Percentiles rank a stretch among this genome's conserved stretches.
Evolutionary conservation across 2,888 invertebrate species (phyloP).

Genomic region (Atrina japonica): DNA sequence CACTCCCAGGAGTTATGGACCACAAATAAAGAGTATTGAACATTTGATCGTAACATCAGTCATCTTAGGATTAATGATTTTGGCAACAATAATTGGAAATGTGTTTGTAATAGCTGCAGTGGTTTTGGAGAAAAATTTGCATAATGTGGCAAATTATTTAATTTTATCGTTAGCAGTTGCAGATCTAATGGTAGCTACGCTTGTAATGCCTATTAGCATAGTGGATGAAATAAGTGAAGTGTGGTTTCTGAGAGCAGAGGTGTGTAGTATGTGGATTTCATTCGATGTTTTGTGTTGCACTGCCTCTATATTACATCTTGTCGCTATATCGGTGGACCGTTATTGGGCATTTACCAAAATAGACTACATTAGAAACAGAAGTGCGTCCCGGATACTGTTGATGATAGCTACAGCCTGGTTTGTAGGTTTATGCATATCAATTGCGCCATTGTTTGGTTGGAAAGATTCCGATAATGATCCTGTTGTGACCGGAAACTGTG

Average conservation of each 20-base stretch:
- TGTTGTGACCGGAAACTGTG: constrained; percentile 85
- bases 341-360: constrained; percentile 99
- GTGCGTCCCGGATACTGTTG: constrained; percentile 88
- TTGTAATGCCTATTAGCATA: constrained; percentile 84
- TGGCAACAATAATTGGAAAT: constrained; percentile 97
- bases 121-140: constrained; percentile 94
- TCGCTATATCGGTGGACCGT: constrained; percentile 97
- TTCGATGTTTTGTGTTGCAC: constrained; percentile 99
- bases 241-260: constrained; percentile 93
- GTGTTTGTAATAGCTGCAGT: constrained; percentile 99
- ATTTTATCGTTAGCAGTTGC: constrained; percentile 98
- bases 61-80: constrained; percentile 89
- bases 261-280: constrained; percentile 98
- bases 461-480: constrained; percentile 67
- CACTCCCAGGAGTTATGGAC: constrained; percentile 22
- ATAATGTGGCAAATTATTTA: constrained; percentile 97
- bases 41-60: constrained; percentile 64
- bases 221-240: constrained; percentile 80
- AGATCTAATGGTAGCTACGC: constrained; percentile 97
- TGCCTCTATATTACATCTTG: constrained; percentile 96
- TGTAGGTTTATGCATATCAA: constrained; percentile 93
- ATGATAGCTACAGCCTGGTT: constrained; percentile 97
- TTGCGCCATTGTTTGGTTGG: constrained; percentile 92
- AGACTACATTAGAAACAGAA: constrained; percentile 96
- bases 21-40: constrained; percentile 52